These are phyloP conservation scores for Lasioglossum albipes DNA, from an alignment of 1,140 invertebrate species.

Conservation along the genomic window DNA sequence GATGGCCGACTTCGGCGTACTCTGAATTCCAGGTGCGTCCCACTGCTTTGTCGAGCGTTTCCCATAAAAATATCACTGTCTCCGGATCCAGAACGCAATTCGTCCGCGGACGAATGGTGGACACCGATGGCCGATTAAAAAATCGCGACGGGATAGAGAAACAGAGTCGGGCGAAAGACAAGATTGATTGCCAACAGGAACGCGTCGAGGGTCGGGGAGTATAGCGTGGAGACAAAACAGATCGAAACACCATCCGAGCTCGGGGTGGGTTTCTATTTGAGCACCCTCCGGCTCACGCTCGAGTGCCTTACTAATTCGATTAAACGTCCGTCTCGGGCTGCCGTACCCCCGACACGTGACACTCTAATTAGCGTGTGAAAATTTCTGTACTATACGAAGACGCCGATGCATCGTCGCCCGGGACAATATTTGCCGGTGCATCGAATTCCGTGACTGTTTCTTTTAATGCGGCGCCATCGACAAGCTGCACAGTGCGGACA, in stretches of 20 bases:
- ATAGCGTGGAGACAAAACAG: constrained; percentile 57
- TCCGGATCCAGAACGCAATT: not conserved
- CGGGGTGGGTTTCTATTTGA: constrained; percentile 55
- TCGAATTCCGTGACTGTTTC: not conserved
- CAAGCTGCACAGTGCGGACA: too few relatives aligned
- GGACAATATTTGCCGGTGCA: constrained; percentile 1
- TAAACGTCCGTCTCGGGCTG: constrained; percentile 49
- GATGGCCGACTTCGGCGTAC: too few relatives aligned
- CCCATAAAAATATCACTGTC: not conserved
- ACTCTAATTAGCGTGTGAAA: constrained; percentile 59
- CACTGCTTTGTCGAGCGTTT: not conserved
- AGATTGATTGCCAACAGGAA: constrained; percentile 50
- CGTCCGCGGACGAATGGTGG: constrained; percentile 5
- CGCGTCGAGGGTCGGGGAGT: constrained; percentile 29
- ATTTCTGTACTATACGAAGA: constrained; percentile 32
- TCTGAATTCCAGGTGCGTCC: too few relatives aligned
- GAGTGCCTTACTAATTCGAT: constrained; percentile 63
- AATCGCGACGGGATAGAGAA: not conserved
- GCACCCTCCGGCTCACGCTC: constrained; percentile 44
- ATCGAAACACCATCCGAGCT: constrained; percentile 52
- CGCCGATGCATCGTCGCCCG: too few relatives aligned
- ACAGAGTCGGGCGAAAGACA: not conserved
- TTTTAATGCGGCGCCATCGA: too few relatives aligned
- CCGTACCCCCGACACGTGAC: constrained; percentile 46
- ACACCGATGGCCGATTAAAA: constrained; percentile 27